Evolutionary conservation across 2,888 invertebrate genomes (phyloP), one percentile per base, ranked within the genome.

Genomic region (Tetheella fluctuosa): DNA sequence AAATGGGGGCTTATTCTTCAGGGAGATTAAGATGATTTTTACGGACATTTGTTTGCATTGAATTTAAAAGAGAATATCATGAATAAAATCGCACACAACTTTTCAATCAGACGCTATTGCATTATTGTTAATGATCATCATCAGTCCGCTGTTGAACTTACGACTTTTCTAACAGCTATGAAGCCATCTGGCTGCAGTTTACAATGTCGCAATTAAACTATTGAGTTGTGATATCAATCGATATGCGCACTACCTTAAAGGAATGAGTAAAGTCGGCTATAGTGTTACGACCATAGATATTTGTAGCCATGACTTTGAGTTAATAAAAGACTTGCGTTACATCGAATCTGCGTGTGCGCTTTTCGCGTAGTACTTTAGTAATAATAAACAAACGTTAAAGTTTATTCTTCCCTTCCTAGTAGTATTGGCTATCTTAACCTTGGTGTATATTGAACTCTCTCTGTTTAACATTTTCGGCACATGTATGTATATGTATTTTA

Each of bases 391-490:
- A 23, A 58, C 58, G 42, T 23, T 60, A 62, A 58, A 39, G 63
- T 54, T 25, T 30, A 30, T 56, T 62, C 61, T 59, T 64, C 70
- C 66, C 63, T 72, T 68, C 67, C 25, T 57, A 55, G 67, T 57
- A 55, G 67, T 68, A 67, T 62, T 66, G 48, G 63, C 54, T 58
- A 61, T 60, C 54, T 34, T 42, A 59, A 66, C 69, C 67, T 71
- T 66, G 65, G 56, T 34, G 55, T 34, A 55, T 68, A 23, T 56
- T 55, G 64, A 63, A 65, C 55, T 52, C 58, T 59, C 63, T 61
- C 58, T 34, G 52, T 20, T 39, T n/a, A 63, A 64, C 55, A 55
- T 42, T 57, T 59, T 57, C 39, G 53, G 64, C 61, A 57, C 59
- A 53, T 60, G 63, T 55, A 23, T 1, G 10, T 48, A 48, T 17